Evolutionary conservation across 2,888 invertebrate species (phyloP), one percentile per base, ranked within the genome.

Genomic region (Cheilosia variabilis): DNA sequence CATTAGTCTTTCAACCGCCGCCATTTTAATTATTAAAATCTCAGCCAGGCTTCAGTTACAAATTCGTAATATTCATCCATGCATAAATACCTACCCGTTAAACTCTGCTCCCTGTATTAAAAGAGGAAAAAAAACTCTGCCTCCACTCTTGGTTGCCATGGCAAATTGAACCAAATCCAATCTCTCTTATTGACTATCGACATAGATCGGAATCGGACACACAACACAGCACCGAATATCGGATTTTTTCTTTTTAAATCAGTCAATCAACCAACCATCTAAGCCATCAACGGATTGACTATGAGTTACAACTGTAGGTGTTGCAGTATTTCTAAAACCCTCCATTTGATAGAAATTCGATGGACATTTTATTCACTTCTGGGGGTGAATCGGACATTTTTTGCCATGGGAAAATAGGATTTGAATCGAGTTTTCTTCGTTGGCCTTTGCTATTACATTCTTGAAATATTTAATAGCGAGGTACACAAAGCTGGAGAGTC

Each of bases 401-500:
- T 47, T 22, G 10, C 1, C 17, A n/a, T 65, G 50, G 31, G 1
- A 53, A 41, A 17, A 24, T 27, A 31, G 55, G 19, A 45, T 68
- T 45, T 55, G 43, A 9, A 31, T 17, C 4, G 13, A n/a, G 19
- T 27, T 68, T 31, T 27, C 13, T 9, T 68, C 15, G 4, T 31
- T 37, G 15, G 47, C 50, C 19, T 63, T 45, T 0, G 10, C 10
- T n/a, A 10, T 60, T 22, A 17, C 52, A 6, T 43, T 73, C 55
- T 47, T 63, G 27, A 73, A 73, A 65, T 65, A 65, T 73, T 73
- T 47, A 57, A 73, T 53, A 19, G 24, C 10, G 43, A 45, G 45
- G 9, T 31, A 17, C 24, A 60, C 43, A 73, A 34, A 63, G 43
- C 10, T 0, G n/a, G 17, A n/a, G 17, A 19, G 19, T 19, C 55